Evolutionary conservation across 2,888 invertebrate species (phyloP).

Genomic region (Dynastes tityus): DNA sequence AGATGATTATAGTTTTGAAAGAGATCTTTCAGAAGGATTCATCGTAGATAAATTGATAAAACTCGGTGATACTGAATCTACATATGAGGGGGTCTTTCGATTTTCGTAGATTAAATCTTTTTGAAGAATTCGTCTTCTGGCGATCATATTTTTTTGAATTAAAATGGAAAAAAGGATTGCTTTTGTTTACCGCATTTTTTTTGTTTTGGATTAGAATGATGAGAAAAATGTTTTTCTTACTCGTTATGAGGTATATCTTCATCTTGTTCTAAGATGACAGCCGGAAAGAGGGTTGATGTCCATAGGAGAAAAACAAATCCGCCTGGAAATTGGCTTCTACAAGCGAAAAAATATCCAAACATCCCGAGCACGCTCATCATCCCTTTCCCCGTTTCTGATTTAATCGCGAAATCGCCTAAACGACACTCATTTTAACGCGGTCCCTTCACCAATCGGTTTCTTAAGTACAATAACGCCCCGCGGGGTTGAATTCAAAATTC

Average conservation of each 20-base stretch:
- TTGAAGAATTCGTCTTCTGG: too few species aligned
- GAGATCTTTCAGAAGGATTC: too few species aligned
- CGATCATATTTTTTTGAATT: too few species aligned
- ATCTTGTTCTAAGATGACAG: conserved; percentile 81
- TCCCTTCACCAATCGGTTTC: background rate
- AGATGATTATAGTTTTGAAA: too few species aligned
- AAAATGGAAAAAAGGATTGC: background rate
- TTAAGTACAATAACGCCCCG: background rate
- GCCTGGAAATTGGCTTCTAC: conserved; percentile 50
- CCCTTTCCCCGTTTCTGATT: background rate
- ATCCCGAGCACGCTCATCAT: conserved; percentile 23
- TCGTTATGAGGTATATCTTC: conserved; percentile 93
- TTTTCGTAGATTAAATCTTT: too few species aligned
- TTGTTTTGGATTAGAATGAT: background rate
- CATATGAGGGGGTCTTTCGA: too few species aligned
- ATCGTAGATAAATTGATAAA: too few species aligned
- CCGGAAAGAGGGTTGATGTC: conserved; percentile 69
- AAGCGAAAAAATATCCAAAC: conserved; percentile 17
- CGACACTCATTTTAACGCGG: conserved; percentile 7
- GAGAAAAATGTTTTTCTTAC: conserved; percentile 74
- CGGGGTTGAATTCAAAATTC: background rate
- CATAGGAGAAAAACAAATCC: conserved; percentile 59
- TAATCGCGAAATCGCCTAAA: background rate
- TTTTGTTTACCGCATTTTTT: conserved; percentile 1
- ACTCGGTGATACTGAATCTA: too few species aligned